Evolutionary conservation across 1,140 invertebrate genomes (phyloP), one percentile per base, ranked within the genome.

Genomic region (Drosophila pruinosa): DNA sequence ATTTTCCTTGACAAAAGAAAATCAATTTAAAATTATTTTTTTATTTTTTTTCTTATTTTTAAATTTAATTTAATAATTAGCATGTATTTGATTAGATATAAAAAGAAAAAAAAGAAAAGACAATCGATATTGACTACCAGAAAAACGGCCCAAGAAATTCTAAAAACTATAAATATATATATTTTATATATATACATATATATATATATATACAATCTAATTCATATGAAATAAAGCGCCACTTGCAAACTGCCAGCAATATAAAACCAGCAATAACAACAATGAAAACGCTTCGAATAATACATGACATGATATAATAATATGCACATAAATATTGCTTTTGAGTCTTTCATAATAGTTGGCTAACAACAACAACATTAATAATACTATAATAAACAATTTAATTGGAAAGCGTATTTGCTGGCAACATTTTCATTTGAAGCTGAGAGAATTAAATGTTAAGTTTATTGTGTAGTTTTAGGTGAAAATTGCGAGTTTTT

Each of bases 401-500:
- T 14, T 24, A 57, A 47, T 8, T 31, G 14, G 17, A 19, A 56
- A 38, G 53, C 48, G 26, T 31, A 38, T 71, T 71, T 48, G 54
- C 59, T 70, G 63, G 69, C 50, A 56, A 36, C 28, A 45, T 52
- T 65, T 62, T 65, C 62, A 47, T 54, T 72, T 65, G 54, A 12
- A 68, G 64, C 73, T 72, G 63, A 61, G 15, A 75, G 53, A 75
- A 78, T 63, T 76, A 78, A 78, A 86, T 88, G 82, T 86, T 86
- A 86, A 86, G 82, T 88, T 86, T 86, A 81, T 86, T 86, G 82
- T 81, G 75, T 86, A 86, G 82, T 86, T 88, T 86, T 86, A 86
- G 82, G 70, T 62, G 63, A 81, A 70, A 78, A 75, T 81, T 81
- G 63, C 77, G 78, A 78, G 50, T 63, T 70, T 83, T 83, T 31